Conservation (phyloP, 2,797 vertebrate species). For the Platalea minor region DNA sequence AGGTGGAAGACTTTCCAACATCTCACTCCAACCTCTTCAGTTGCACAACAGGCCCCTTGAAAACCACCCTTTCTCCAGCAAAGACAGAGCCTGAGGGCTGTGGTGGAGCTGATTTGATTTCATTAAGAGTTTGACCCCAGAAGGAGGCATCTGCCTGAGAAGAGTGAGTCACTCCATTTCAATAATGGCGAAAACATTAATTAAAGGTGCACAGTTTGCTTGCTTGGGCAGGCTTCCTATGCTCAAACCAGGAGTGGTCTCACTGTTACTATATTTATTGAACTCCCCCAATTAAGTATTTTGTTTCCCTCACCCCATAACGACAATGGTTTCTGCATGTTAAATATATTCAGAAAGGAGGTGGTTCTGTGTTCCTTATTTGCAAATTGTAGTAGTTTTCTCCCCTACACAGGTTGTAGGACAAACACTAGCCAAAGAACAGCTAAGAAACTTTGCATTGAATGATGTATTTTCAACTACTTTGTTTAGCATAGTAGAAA, state of each 20-base stretch:
- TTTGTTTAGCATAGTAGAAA: background rate
- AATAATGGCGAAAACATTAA: constrained; percentile 28
- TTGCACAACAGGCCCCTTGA: background rate
- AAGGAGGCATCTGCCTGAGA: background rate
- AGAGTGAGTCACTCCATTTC: constrained; percentile 23
- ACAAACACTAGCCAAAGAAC: background rate
- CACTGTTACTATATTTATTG: constrained; percentile 34
- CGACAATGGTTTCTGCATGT: background rate
- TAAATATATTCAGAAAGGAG: background rate
- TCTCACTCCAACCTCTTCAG: background rate
- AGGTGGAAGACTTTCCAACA: background rate
- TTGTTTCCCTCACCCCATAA: background rate
- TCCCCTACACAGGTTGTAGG: background rate
- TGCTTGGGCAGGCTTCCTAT: constrained; percentile 23
- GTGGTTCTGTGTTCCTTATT: background rate
- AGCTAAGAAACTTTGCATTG: background rate
- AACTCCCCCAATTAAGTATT: constrained; percentile 23
- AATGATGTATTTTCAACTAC: background rate
- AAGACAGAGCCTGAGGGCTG: constrained; percentile 5
- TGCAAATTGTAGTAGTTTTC: background rate
- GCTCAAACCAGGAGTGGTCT: constrained; percentile 6
- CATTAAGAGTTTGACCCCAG: constrained; percentile 29
- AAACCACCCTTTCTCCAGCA: constrained; percentile 3
- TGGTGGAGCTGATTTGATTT: background rate
- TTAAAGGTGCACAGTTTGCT: background rate